Evolutionary conservation across 2,797 vertebrate genomes (phyloP), one percentile per base, ranked within the genome.

Genomic region (Eptatretus atami): DNA sequence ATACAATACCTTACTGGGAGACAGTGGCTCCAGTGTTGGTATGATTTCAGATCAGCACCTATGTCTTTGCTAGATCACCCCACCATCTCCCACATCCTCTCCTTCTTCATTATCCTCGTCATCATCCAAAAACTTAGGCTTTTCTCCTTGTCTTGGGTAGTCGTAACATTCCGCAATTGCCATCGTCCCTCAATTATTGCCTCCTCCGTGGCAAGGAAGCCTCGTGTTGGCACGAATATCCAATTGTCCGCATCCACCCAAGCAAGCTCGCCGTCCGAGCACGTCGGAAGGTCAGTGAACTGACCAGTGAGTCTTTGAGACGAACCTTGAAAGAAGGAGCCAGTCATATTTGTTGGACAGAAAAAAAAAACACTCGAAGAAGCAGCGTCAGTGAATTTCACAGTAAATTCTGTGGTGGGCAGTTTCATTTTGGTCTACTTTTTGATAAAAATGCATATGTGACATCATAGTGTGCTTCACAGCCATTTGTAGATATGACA

Each of bases 221-320:
- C 92, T 88, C 0, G 82, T 98, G 75, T 96, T 87, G 69, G 96
- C 92, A 74, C 90, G 77, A 88, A 95, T 95, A 73, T 98, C 92
- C 71, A 98, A 73, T 70, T 93, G 83, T 2, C 90, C 90, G n/a
- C n/a, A 5, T 96, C 85, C 64, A 98, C 87, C 92, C 92, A 98
- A 1, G 92, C 90, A 63, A 98, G 69, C 72, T 98, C 92, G 0
- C 85, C 87, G 73, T 96, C 92, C 84, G 92, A 65, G 90, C 92
- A 73, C 86, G 88, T 75, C 90, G 96, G 74, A 98, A 94, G 74
- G 90, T 86, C 70, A 98, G 81, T 2, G 92, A 98, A 75, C 92
- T 98, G 69, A 98, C 92, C 66, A 98, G 74, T 3, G 90, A 95
- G 74, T 98, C 92, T 77, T 98, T 98, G 70, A 98, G 76, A 15